Conservation (phyloP, 1,140 invertebrate genomes). For the Caenorhabditis briggsae region DNA sequence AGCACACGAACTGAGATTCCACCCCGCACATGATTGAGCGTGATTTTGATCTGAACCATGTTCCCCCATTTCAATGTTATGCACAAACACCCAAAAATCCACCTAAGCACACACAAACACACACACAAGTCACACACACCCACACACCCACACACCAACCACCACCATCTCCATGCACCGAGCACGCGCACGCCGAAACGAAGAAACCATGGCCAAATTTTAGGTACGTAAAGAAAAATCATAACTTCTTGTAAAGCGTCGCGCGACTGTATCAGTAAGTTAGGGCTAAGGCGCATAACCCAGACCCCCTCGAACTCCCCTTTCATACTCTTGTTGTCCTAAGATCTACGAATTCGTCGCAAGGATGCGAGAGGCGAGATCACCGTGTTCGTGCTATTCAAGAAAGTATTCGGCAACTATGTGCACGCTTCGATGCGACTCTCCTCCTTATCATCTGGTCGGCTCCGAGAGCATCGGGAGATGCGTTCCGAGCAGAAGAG, state of each 20-base stretch:
- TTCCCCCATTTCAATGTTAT: not conserved
- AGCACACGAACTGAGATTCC: not conserved
- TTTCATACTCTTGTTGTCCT: conserved; percentile 29
- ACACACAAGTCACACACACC: not conserved
- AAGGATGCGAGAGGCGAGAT: conserved; percentile 53
- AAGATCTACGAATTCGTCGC: conserved; percentile 56
- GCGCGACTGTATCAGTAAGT: conserved; percentile 34
- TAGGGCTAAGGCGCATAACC: conserved; percentile 31
- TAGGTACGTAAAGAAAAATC: conserved; percentile 20
- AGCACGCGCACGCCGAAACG: conserved; percentile 24
- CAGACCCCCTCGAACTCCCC: not conserved
- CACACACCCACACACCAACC: conserved; percentile 37
- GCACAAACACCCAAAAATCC: conserved; percentile 4
- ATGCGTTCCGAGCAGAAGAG: conserved; percentile 28
- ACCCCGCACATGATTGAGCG: conserved; percentile 37
- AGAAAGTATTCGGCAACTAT: conserved; percentile 49
- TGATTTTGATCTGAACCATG: conserved; percentile 43
- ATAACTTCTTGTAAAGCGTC: conserved; percentile 44
- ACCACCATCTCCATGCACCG: conserved; percentile 49
- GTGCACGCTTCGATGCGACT: conserved; percentile 47
- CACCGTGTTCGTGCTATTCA: conserved; percentile 49
- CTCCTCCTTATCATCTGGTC: not conserved
- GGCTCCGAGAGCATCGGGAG: conserved; percentile 34
- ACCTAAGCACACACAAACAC: not conserved
- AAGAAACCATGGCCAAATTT: conserved; percentile 11